phyloP scores from a whole-genome alignment of 2,113 vertebrate genomes.

The Polypterus senegalus region DNA sequence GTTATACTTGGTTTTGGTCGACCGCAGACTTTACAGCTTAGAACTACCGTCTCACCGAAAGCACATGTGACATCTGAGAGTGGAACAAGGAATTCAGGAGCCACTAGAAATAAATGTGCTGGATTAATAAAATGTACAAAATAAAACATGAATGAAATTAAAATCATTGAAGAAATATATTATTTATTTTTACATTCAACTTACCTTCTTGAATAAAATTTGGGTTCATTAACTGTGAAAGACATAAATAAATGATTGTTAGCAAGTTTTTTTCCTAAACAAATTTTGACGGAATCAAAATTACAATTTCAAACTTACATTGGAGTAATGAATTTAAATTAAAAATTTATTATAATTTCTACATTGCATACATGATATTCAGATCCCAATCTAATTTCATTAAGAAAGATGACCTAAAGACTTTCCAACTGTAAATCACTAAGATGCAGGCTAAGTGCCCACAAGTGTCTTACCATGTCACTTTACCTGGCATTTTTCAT shows the following conservation, averaged over 20 bases:
- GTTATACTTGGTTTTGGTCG: conserved; percentile 79
- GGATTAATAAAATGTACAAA: too few species aligned
- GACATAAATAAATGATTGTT: conserved; percentile 27
- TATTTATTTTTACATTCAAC: conserved; percentile 27
- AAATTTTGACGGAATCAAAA: too few species aligned
- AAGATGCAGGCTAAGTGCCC: too few species aligned
- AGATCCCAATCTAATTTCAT: too few species aligned
- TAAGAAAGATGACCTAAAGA: too few species aligned
- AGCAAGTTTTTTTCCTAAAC: neutral
- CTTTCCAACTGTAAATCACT: too few species aligned
- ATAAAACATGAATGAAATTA: conserved; percentile 11
- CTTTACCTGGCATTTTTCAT: too few species aligned
- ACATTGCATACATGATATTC: too few species aligned
- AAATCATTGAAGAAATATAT: conserved; percentile 1
- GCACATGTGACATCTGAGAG: conserved; percentile 83
- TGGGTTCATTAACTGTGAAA: conserved; percentile 91
- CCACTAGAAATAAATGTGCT: conserved; percentile 49
- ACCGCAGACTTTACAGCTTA: conserved; percentile 91
- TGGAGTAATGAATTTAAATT: too few species aligned
- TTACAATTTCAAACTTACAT: too few species aligned
- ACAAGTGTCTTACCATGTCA: too few species aligned
- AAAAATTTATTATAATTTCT: too few species aligned
- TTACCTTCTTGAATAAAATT: conserved; percentile 99
- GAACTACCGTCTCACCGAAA: conserved; percentile 80
- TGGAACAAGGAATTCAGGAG: conserved; percentile 87